Conservation (phyloP, 2,113 vertebrate genomes). For the Gasterosteus nipponicus region DNA sequence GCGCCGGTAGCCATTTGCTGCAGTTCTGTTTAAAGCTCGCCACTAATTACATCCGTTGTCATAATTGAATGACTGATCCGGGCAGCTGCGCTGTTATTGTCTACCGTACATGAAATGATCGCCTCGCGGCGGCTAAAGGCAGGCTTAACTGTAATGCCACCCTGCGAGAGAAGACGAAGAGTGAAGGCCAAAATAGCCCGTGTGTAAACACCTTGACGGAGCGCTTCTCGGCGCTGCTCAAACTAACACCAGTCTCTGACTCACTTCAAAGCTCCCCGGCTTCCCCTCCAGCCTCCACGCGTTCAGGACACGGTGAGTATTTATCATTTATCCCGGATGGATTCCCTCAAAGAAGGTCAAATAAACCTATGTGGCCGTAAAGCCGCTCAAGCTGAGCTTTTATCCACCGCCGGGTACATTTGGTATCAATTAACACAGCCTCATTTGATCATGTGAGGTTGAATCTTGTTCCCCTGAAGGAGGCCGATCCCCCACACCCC, state of each 20-base stretch:
- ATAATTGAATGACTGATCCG: slow-evolving; percentile 71
- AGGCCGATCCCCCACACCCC: slow-evolving; percentile 48
- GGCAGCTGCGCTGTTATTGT: slow-evolving; percentile 62
- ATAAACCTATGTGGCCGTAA: slow-evolving; percentile 48
- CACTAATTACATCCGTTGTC: slow-evolving; percentile 71
- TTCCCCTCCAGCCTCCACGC: slow-evolving; percentile 32
- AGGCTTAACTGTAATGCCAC: slow-evolving; percentile 68
- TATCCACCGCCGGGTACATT: slow-evolving; percentile 56
- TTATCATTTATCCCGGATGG: slow-evolving; percentile 48
- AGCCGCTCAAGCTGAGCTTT: slow-evolving; percentile 9
- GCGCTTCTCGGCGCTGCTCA: slow-evolving; percentile 37
- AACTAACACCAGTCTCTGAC: slow-evolving; percentile 29
- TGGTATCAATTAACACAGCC: slow-evolving; percentile 71
- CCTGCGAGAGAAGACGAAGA: slow-evolving; percentile 54
- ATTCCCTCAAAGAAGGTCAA: slow-evolving; percentile 59
- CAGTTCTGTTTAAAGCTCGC: slow-evolving; percentile 61
- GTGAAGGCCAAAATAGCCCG: slow-evolving; percentile 58
- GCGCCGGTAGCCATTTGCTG: slow-evolving; percentile 63
- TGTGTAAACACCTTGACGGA: slow-evolving; percentile 70
- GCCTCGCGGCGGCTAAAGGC: slow-evolving; percentile 50
- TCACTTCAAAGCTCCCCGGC: slow-evolving; percentile 35
- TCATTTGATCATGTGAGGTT: slow-evolving; percentile 60
- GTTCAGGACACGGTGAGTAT: slow-evolving; percentile 29
- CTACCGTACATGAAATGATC: slow-evolving; percentile 68
- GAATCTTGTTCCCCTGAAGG: slow-evolving; percentile 31